Evolutionary conservation across 2,113 vertebrate species (phyloP).

Genomic region (Prionailurus bengalensis): DNA sequence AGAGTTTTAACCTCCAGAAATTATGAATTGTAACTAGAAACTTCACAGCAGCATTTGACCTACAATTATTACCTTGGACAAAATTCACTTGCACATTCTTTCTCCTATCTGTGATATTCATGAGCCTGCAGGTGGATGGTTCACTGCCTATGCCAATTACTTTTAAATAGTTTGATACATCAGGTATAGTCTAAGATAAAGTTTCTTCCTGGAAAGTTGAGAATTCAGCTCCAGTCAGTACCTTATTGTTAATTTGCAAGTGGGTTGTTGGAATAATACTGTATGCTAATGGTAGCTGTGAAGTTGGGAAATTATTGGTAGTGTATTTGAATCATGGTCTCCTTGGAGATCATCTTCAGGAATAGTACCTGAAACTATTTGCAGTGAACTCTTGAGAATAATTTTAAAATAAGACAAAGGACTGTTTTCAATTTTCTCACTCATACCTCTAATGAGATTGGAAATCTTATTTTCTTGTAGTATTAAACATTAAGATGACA

Average conservation of each 20-base stretch:
- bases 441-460: background rate
- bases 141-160: slow-evolving; percentile 55
- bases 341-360: background rate
- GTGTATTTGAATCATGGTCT: background rate
- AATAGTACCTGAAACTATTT: background rate
- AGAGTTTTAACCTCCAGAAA: slow-evolving; percentile 57
- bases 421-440: background rate
- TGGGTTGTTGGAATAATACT: background rate
- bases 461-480: background rate
- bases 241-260: slow-evolving; percentile 58
- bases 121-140: background rate
- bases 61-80: slow-evolving; percentile 38
- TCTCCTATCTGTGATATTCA: slow-evolving; percentile 48
- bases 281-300: background rate
- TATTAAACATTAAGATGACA: background rate
- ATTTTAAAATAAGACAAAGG: background rate
- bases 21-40: slow-evolving; percentile 55
- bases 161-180: slow-evolving; percentile 65
- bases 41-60: slow-evolving; percentile 34
- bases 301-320: background rate
- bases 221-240: background rate
- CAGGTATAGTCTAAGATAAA: background rate
- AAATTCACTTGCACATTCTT: background rate
- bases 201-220: slow-evolving; percentile 12
- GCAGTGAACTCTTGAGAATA: background rate